These are phyloP conservation scores for Neocloeon triangulifer DNA, from an alignment of 1,140 invertebrate genomes.

Conservation along the genomic window DNA sequence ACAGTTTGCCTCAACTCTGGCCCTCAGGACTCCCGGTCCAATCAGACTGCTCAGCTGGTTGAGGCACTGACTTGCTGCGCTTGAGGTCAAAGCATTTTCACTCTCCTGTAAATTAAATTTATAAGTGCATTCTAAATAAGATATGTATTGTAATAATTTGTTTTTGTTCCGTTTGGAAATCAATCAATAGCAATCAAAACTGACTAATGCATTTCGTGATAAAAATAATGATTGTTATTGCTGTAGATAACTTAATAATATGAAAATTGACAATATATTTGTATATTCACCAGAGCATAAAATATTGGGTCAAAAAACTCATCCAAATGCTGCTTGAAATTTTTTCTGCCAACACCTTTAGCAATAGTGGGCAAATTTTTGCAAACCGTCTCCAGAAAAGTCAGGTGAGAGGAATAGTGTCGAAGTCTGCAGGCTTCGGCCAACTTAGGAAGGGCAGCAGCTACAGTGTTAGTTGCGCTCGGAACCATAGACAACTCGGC, in stretches of 20 bases:
- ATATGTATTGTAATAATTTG: neutral
- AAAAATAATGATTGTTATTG: neutral
- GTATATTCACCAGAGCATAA: constrained; percentile 22
- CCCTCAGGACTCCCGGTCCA: constrained; percentile 25
- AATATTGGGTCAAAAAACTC: constrained; percentile 27
- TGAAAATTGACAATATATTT: constrained; percentile 4
- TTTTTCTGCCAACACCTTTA: constrained; percentile 23
- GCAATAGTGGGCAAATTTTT: constrained; percentile 25
- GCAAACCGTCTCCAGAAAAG: constrained; percentile 26
- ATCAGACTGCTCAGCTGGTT: constrained; percentile 20
- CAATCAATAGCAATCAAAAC: too few relatives aligned
- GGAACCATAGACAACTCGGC: constrained; percentile 21
- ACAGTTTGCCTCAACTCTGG: constrained; percentile 25
- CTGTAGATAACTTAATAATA: constrained; percentile 1
- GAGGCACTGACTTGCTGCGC: constrained; percentile 25
- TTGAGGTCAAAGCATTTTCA: constrained; percentile 26
- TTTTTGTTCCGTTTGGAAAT: too few relatives aligned
- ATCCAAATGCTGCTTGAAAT: constrained; percentile 25
- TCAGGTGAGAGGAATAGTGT: constrained; percentile 26
- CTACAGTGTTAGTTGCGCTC: constrained; percentile 10
- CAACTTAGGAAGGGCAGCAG: constrained; percentile 15
- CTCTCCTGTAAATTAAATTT: constrained; percentile 16
- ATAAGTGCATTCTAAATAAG: too few relatives aligned
- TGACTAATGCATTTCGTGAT: too few relatives aligned
- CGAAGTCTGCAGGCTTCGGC: constrained; percentile 17